These are phyloP conservation scores for Drosophila albomicans DNA, from an alignment of 1,140 invertebrate species.

Conservation along the genomic window DNA sequence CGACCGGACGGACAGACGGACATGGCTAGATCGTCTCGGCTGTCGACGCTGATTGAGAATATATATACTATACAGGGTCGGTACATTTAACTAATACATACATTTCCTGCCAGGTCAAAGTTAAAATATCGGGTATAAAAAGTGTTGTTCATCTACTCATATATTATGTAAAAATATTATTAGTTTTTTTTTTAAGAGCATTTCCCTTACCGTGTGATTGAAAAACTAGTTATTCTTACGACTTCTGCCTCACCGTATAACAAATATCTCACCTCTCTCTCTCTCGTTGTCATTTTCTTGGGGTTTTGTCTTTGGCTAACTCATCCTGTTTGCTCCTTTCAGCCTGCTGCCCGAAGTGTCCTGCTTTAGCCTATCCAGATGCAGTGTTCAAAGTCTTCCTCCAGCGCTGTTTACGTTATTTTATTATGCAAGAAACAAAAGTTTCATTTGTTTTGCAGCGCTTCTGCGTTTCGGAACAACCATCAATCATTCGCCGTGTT, in stretches of 20 bases:
- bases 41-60: too few species aligned
- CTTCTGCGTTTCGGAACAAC: slow-evolving; percentile 74
- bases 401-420: slow-evolving; percentile 68
- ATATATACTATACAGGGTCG: too few species aligned
- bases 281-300: neutral
- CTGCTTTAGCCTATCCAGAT: too few species aligned
- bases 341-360: neutral
- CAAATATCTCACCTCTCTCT: slow-evolving; percentile 1
- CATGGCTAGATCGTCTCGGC: too few species aligned
- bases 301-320: slow-evolving; percentile 7
- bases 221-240: neutral
- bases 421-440: slow-evolving; percentile 84
- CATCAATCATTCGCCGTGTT: slow-evolving; percentile 83
- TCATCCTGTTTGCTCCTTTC: slow-evolving; percentile 13
- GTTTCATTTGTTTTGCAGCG: slow-evolving; percentile 79
- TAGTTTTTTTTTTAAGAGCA: neutral
- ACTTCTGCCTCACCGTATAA: too few species aligned
- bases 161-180: too few species aligned
- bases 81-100: too few species aligned
- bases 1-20: too few species aligned
- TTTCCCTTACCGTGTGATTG: neutral
- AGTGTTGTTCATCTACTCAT: too few species aligned
- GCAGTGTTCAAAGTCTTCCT: neutral
- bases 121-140: too few species aligned
- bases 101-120: too few species aligned